Conservation (phyloP, 2,888 invertebrate genomes). For the Cryptocephalus primarius region DNA sequence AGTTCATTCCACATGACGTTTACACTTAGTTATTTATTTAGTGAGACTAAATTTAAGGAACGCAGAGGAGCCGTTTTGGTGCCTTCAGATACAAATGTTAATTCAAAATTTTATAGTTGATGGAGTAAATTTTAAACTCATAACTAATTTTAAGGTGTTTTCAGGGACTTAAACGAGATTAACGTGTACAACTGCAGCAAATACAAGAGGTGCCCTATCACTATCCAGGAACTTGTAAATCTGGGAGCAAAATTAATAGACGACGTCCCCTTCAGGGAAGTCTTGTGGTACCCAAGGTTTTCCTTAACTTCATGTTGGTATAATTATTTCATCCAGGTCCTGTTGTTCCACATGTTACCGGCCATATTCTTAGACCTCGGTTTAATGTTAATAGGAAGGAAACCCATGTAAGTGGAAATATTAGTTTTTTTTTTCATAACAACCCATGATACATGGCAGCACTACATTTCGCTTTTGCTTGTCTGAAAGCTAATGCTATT, state of each 20-base stretch:
- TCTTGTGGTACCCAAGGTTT: conserved; percentile 57
- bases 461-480: too few relatives aligned
- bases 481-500: too few relatives aligned
- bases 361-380: background rate
- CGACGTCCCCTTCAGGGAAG: conserved; percentile 55
- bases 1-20: too few relatives aligned
- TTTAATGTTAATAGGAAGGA: background rate
- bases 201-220: conserved; percentile 54
- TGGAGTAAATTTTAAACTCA: background rate
- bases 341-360: conserved; percentile 67
- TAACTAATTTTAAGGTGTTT: background rate
- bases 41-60: too few relatives aligned
- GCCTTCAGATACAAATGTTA: too few relatives aligned
- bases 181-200: conserved; percentile 76
- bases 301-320: conserved; percentile 46
- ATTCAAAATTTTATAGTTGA: too few relatives aligned
- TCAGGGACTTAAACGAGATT: conserved; percentile 31
- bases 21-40: too few relatives aligned
- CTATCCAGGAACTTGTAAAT: conserved; percentile 50
- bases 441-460: too few relatives aligned
- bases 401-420: background rate
- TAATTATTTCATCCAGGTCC: conserved; percentile 54
- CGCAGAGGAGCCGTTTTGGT: too few relatives aligned
- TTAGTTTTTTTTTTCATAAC: background rate
- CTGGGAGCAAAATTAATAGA: conserved; percentile 41